These are phyloP conservation scores for Campoletis raptor DNA, from an alignment of 2,888 invertebrate species.

Conservation along the genomic window DNA sequence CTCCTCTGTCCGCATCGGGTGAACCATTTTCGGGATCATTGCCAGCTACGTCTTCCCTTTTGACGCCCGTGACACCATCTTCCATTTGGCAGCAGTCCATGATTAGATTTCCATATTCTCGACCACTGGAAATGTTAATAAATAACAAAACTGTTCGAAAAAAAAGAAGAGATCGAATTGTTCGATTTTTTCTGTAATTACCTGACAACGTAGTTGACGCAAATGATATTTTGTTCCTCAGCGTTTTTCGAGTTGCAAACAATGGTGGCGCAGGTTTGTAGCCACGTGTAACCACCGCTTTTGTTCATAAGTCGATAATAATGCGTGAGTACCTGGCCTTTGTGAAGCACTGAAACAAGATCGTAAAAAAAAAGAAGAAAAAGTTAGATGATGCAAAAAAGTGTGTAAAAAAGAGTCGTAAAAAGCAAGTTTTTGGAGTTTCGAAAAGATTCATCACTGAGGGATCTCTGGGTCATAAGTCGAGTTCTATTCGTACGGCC, in stretches of 20 bases:
- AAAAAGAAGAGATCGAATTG: not conserved
- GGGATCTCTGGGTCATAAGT: constrained; percentile 18
- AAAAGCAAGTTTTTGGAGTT: constrained; percentile 1
- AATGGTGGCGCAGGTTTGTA: constrained; percentile 98
- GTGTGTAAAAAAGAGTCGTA: constrained; percentile 26
- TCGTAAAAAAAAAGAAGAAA: constrained; percentile 75
- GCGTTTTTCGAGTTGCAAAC: constrained; percentile 98
- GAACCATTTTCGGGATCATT: constrained; percentile 96
- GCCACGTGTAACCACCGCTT: constrained; percentile 97
- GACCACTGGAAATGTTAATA: constrained; percentile 88
- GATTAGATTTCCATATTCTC: constrained; percentile 95
- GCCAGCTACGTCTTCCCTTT: constrained; percentile 91
- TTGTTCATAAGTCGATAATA: constrained; percentile 99
- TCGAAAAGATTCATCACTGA: constrained; percentile 44
- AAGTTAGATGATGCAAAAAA: constrained; percentile 38
- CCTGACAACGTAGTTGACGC: constrained; percentile 99
- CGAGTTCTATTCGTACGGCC: not conserved
- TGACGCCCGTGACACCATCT: constrained; percentile 92
- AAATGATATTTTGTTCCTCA: constrained; percentile 98
- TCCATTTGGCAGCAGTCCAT: constrained; percentile 98
- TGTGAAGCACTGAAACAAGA: constrained; percentile 93
- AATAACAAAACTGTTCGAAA: not conserved
- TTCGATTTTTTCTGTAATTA: constrained; percentile 82
- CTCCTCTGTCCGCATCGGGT: constrained; percentile 93
- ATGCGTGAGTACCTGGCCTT: constrained; percentile 98